These are phyloP conservation scores for Trichopria drosophilae DNA, from an alignment of 2,888 invertebrate genomes.

Conservation along the genomic window DNA sequence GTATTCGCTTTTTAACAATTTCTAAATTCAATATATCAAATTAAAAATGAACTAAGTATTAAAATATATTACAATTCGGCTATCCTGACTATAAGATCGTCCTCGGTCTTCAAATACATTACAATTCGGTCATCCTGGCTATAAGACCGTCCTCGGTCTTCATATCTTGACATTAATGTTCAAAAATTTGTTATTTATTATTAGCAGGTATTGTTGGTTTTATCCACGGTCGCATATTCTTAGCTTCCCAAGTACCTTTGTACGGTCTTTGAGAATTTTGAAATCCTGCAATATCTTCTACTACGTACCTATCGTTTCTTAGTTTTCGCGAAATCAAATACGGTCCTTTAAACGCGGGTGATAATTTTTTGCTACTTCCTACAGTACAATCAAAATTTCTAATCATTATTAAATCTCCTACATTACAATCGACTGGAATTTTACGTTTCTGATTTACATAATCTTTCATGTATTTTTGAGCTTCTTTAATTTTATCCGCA, in stretches of 20 bases:
- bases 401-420: constrained; percentile 23
- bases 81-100: too few species aligned
- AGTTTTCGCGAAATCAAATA: constrained; percentile 20
- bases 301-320: constrained; percentile 9
- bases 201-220: too few species aligned
- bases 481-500: constrained; percentile 26
- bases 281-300: constrained; percentile 13
- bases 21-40: too few species aligned
- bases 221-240: constrained; percentile 8
- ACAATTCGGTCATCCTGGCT: too few species aligned
- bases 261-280: constrained; percentile 7
- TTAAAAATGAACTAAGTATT: too few species aligned
- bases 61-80: too few species aligned
- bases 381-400: constrained; percentile 19
- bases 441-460: constrained; percentile 38
- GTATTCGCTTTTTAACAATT: too few species aligned
- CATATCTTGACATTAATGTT: too few species aligned
- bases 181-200: too few species aligned
- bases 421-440: constrained; percentile 11
- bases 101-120: too few species aligned
- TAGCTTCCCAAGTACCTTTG: constrained; percentile 6
- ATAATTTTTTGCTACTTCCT: constrained; percentile 22
- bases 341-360: constrained; percentile 23
- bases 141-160: too few species aligned
- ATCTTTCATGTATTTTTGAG: constrained; percentile 36